Evolutionary conservation across 2,888 invertebrate species (phyloP).

Genomic region (Melanostoma mellinum): DNA sequence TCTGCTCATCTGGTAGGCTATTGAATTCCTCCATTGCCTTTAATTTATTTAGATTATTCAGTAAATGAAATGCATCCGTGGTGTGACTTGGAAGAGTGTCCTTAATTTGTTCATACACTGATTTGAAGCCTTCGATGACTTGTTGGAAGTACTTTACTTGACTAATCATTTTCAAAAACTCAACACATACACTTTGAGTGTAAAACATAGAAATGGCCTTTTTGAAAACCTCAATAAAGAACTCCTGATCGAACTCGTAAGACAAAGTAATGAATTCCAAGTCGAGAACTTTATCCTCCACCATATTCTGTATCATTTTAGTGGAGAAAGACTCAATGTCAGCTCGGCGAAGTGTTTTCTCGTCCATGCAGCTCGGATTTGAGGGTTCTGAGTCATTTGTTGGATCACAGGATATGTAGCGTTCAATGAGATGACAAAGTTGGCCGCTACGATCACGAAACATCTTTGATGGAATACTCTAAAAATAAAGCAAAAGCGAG

Average conservation of each 20-base stretch:
- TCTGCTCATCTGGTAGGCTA: neutral
- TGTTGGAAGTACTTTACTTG: slow-evolving; percentile 8
- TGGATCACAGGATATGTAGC: neutral
- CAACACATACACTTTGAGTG: neutral
- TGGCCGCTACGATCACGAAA: slow-evolving; percentile 15
- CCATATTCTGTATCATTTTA: neutral
- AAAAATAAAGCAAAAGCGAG: neutral
- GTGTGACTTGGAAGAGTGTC: neutral
- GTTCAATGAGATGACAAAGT: slow-evolving; percentile 7
- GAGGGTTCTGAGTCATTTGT: neutral
- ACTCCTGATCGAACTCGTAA: slow-evolving; percentile 2
- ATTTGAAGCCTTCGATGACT: slow-evolving; percentile 14
- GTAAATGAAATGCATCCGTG: neutral
- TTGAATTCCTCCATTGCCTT: slow-evolving; percentile 1
- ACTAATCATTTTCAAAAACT: neutral
- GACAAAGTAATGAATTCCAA: slow-evolving; percentile 1
- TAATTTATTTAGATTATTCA: slow-evolving; percentile 5
- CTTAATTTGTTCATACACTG: slow-evolving; percentile 19
- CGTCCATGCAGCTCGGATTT: too few relatives aligned
- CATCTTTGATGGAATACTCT: neutral
- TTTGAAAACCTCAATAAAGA: slow-evolving; percentile 12
- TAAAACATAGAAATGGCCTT: neutral
- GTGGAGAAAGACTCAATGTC: neutral
- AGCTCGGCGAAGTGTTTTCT: too few relatives aligned
- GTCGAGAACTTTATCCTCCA: neutral